Evolutionary conservation across 2,797 vertebrate genomes (phyloP).

Genomic region (Mormyrus hasselquistii): DNA sequence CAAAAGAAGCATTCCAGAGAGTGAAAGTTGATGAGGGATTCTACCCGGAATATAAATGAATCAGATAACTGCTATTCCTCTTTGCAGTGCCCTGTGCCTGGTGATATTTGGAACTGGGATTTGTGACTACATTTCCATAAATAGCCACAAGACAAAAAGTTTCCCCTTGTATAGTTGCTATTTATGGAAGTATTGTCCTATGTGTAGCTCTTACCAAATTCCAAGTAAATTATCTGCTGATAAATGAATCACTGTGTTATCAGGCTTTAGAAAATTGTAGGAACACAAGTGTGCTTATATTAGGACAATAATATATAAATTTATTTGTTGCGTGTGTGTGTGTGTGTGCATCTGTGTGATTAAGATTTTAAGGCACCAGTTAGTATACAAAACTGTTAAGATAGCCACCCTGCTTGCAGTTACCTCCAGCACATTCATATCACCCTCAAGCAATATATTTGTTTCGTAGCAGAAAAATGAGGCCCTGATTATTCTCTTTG

Average conservation of each 20-base stretch:
- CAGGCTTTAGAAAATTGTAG: neutral
- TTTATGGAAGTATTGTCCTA: slow-evolving; percentile 17
- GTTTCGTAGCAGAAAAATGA: slow-evolving; percentile 46
- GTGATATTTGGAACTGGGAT: neutral
- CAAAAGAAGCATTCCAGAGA: neutral
- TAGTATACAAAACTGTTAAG: slow-evolving; percentile 29
- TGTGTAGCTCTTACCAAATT: slow-evolving; percentile 2
- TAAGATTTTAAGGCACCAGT: slow-evolving; percentile 20
- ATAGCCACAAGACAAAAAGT: slow-evolving; percentile 10
- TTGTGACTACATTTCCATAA: slow-evolving; percentile 16
- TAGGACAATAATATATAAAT: slow-evolving; percentile 8
- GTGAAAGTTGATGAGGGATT: slow-evolving; percentile 1
- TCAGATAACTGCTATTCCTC: neutral
- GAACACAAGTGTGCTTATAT: neutral
- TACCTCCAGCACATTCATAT: slow-evolving; percentile 27
- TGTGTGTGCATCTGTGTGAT: neutral
- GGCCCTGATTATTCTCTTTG: slow-evolving; percentile 33
- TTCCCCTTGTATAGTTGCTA: slow-evolving; percentile 10
- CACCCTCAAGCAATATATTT: slow-evolving; percentile 34
- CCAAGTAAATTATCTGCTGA: slow-evolving; percentile 15
- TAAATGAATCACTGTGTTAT: neutral
- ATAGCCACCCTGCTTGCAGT: slow-evolving; percentile 26
- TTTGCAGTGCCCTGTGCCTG: neutral
- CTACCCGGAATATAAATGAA: neutral
- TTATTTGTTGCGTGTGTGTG: neutral